A percentile compares a stretch with the other conserved stretches of the same genome.
phyloP scores from a whole-genome alignment of 2,888 invertebrate species.

The Drosophila anomelani region DNA sequence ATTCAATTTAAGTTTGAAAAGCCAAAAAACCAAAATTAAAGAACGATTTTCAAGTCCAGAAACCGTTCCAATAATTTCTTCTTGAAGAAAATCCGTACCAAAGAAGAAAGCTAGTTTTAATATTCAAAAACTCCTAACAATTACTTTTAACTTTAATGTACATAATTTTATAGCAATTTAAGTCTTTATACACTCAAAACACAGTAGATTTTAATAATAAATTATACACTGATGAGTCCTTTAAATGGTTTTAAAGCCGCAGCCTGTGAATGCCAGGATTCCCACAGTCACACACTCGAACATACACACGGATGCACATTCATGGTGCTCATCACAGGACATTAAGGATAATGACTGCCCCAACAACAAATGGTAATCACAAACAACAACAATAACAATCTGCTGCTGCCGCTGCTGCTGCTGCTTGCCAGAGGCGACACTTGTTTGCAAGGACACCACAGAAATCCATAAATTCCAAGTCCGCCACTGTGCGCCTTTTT shows the following conservation, averaged over 20 bases:
- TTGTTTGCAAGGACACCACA: slow-evolving; percentile 73
- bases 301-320: slow-evolving; percentile 24
- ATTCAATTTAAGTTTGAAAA: neutral
- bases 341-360: slow-evolving; percentile 62
- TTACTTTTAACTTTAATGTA: neutral
- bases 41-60: neutral
- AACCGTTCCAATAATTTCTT: neutral
- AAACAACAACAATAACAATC: slow-evolving; percentile 48
- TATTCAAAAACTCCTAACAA: too few species aligned
- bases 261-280: slow-evolving; percentile 12
- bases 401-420: slow-evolving; percentile 18
- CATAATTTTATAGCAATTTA: neutral
- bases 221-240: neutral
- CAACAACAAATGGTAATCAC: slow-evolving; percentile 39
- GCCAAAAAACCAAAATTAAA: neutral
- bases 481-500: slow-evolving; percentile 58
- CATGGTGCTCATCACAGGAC: slow-evolving; percentile 54
- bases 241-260: slow-evolving; percentile 25
- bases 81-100: too few species aligned
- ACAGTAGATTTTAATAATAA: slow-evolving; percentile 1
- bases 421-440: slow-evolving; percentile 54
- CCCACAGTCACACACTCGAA: slow-evolving; percentile 14
- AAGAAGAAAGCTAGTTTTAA: neutral
- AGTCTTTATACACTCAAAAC: neutral
- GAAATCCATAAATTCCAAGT: slow-evolving; percentile 78